Evolutionary conservation across 2,797 vertebrate genomes (phyloP).

Genomic region (Acridotheres tristis): DNA sequence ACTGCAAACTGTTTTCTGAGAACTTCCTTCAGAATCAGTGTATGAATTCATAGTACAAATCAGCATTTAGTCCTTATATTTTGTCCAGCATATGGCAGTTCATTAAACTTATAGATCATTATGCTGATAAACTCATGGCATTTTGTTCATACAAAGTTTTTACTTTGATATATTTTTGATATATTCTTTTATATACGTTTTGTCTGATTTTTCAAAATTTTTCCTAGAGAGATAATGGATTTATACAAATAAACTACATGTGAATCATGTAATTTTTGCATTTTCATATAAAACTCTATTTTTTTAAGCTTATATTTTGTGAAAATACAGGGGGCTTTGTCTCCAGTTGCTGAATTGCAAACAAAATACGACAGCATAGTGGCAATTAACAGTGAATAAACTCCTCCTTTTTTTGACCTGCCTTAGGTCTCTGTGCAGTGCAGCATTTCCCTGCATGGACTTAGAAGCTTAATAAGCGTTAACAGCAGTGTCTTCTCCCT

Average conservation of each 20-base stretch:
- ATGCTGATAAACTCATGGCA: accelerated
- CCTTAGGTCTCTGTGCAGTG: neutral
- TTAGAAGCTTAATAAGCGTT: neutral
- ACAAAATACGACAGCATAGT: neutral
- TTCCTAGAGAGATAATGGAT: neutral
- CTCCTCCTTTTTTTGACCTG: neutral
- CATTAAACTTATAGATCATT: neutral
- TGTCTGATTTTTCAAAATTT: neutral
- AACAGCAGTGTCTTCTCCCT: neutral
- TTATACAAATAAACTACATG: neutral
- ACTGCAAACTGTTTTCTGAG: neutral
- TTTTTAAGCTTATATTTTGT: neutral
- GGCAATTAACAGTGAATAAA: neutral
- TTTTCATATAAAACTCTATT: neutral
- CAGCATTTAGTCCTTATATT: neutral
- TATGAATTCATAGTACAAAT: neutral
- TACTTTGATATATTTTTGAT: neutral
- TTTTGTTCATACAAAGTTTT: neutral
- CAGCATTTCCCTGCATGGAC: neutral
- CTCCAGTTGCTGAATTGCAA: neutral
- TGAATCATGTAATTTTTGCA: neutral
- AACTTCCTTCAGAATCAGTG: neutral
- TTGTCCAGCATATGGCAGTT: neutral
- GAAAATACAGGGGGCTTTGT: neutral
- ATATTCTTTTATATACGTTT: neutral